A percentile compares a stretch with the other conserved stretches of the same genome.
These are phyloP conservation scores for Zosterops hypoxanthus DNA, from an alignment of 2,113 vertebrate species.

Conservation along the genomic window DNA sequence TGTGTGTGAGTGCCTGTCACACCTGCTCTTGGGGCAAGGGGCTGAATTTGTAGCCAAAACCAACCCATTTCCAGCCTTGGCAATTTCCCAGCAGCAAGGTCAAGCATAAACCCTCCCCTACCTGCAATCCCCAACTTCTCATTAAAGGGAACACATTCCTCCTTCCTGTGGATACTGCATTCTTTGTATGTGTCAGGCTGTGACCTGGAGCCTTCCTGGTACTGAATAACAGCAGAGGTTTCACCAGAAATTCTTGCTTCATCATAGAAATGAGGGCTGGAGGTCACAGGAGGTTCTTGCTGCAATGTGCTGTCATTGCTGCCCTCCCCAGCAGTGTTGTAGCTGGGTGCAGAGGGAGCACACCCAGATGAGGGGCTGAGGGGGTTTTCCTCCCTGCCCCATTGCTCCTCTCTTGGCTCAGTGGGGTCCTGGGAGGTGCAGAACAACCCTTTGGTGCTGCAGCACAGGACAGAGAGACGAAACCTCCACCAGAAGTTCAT, in stretches of 20 bases:
- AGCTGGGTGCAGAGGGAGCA: background rate
- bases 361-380: background rate
- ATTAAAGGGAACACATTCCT: background rate
- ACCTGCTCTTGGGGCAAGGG: background rate
- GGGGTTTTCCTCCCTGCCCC: background rate
- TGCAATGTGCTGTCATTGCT: accelerated
- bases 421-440: accelerated
- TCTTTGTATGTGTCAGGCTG: background rate
- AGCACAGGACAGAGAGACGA: background rate
- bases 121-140: background rate
- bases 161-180: background rate
- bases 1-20: accelerated
- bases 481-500: background rate
- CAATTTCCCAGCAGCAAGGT: background rate
- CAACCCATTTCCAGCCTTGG: background rate
- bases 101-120: background rate
- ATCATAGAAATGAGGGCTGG: background rate
- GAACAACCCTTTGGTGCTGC: background rate
- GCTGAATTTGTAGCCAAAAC: background rate
- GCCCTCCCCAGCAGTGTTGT: accelerated
- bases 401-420: accelerated
- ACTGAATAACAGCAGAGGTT: background rate
- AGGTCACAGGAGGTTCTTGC: background rate
- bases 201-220: background rate
- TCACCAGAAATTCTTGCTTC: background rate